These are phyloP conservation scores for Plebejus anna DNA, from an alignment of 2,888 invertebrate species.

Conservation along the genomic window DNA sequence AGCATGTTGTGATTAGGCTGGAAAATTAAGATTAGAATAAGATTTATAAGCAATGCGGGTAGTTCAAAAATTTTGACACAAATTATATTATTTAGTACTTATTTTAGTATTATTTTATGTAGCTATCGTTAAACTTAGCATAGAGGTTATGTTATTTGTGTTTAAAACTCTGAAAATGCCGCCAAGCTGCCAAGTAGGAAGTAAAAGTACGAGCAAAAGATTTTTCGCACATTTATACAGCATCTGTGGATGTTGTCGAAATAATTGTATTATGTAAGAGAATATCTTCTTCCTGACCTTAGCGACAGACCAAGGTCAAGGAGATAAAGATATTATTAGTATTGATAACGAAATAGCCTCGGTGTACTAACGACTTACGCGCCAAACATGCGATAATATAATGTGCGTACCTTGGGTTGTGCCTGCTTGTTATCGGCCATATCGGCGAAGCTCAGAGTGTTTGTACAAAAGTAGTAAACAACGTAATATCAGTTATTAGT, in stretches of 20 bases:
- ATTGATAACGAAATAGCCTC: conserved; percentile 40
- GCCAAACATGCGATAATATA: conserved; percentile 40
- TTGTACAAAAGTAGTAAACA: conserved; percentile 25
- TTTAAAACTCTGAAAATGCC: background rate
- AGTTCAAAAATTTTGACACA: background rate
- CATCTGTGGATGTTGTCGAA: conserved; percentile 18
- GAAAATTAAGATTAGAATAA: conserved; percentile 50
- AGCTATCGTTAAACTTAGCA: background rate
- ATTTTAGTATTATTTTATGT: background rate
- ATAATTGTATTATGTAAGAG: conserved; percentile 34
- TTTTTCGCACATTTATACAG: background rate
- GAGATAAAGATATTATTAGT: conserved; percentile 45
- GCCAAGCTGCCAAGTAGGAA: background rate
- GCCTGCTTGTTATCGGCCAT: conserved; percentile 59
- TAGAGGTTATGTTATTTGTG: background rate
- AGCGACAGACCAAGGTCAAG: conserved; percentile 57
- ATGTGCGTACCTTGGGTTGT: conserved; percentile 65
- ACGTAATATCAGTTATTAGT: background rate
- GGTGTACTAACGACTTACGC: conserved; percentile 39
- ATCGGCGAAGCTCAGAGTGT: conserved; percentile 46
- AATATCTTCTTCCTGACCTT: conserved; percentile 54
- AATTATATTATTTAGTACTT: background rate
- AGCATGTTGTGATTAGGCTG: conserved; percentile 65
- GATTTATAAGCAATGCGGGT: background rate
- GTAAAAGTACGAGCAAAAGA: background rate